Conservation (phyloP, 2,797 vertebrate genomes). For the Lindbergichthys nudifrons region DNA sequence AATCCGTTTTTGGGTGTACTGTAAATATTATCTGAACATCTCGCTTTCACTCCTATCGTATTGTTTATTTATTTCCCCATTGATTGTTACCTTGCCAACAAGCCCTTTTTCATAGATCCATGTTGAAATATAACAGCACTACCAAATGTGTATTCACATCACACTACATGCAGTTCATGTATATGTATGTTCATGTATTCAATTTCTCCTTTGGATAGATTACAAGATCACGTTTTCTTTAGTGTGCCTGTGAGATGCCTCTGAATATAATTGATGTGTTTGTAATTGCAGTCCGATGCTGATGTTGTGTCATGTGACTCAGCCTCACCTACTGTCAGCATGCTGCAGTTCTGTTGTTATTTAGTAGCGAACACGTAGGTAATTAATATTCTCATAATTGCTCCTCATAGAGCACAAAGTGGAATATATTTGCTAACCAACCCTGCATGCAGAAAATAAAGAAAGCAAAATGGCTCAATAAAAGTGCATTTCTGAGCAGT, state of each 20-base stretch:
- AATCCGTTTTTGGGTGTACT: not conserved
- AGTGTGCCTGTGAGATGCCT: not conserved
- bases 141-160: not conserved
- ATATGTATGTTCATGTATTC: not conserved
- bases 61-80: not conserved
- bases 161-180: not conserved
- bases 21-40: not conserved
- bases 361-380: not conserved
- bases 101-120: not conserved
- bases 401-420: no score
- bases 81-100: slow-evolving; percentile 4
- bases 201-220: no score
- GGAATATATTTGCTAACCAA: not conserved
- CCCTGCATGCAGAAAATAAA: not conserved
- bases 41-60: not conserved
- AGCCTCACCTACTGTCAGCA: not conserved
- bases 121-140: not conserved
- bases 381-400: no score
- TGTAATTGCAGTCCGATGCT: not conserved
- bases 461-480: not conserved
- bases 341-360: not conserved
- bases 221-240: no score
- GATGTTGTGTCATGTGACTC: not conserved
- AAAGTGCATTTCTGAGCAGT: slow-evolving; percentile 19
- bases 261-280: not conserved